Evolutionary conservation across 2,797 vertebrate genomes (phyloP), one percentile per base, ranked within the genome.

Genomic region (Brachyalestes nurse): DNA sequence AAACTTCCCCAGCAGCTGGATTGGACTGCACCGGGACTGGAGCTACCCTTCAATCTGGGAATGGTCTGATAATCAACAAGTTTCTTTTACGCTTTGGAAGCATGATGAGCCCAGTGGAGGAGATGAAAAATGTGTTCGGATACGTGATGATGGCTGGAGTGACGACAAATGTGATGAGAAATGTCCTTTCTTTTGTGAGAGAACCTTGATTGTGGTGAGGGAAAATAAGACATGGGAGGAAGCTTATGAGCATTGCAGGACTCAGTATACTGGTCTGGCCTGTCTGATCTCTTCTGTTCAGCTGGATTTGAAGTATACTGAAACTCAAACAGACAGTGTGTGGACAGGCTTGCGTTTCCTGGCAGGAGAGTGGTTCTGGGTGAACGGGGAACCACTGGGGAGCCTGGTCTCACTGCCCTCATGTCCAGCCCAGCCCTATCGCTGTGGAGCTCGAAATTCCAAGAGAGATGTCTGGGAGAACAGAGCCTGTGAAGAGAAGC

Each of bases 281-380:
- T 86, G 86, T 5, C 64, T 90, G 58, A 62, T 38, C 0, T 89
- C 88, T 0, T 45, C 85, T 17, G 78, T 67, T 0, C 84, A 90
- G 82, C 79, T 86, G 82, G 8, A 82, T 49, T 79, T 0, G 0
- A 51, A 88, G 72, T 4, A 85, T 0, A 1, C 0, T 4, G 72
- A 82, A 12, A 1, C 17, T 0, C 0, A 13, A 1, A 80, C 34
- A 4, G 78, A 75, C 0, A 53, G 74, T 0, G 66, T 88, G 49
- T 92, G 91, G 91, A 85, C 87, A 0, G 87, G 89, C 1, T 65
- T 92, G 81, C 86, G 16, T 13, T 92, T 89, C 82, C 82, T 91
- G 12, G 6, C 69, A 62, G 79, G 73, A 81, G 16, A 53, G 19
- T 81, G 79, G 72, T 6, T 75, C 25, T 70, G 72, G 73, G 49